These are phyloP conservation scores for Callyntrura guangdongensis DNA, from an alignment of 2,888 invertebrate genomes.

Conservation along the genomic window DNA sequence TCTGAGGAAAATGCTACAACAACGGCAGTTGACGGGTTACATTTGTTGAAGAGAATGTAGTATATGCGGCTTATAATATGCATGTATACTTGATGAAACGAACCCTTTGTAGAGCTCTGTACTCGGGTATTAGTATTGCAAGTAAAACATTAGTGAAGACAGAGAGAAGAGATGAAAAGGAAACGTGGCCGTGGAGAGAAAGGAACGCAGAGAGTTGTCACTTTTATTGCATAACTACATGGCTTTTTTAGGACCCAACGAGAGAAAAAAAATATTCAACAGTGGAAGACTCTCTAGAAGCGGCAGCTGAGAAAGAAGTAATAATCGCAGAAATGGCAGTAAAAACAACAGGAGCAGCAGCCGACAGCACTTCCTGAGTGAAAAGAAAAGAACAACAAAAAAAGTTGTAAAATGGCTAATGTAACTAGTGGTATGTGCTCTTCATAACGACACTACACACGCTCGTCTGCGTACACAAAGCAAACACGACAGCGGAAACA, in stretches of 20 bases:
- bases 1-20: constrained; percentile 40
- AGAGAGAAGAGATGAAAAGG: constrained; percentile 8
- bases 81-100: neutral
- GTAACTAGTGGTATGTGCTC: constrained; percentile 33
- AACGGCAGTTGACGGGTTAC: neutral
- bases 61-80: neutral
- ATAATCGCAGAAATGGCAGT: constrained; percentile 60
- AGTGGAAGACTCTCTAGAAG: constrained; percentile 12
- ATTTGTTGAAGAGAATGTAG: neutral
- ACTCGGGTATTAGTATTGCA: neutral
- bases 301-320: constrained; percentile 70
- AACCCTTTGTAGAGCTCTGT: neutral
- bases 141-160: neutral
- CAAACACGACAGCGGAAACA: constrained; percentile 23
- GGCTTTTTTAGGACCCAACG: constrained; percentile 59
- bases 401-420: constrained; percentile 66
- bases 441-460: neutral
- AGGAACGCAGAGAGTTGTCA: constrained; percentile 51
- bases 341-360: constrained; percentile 61
- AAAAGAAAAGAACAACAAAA: constrained; percentile 54
- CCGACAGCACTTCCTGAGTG: constrained; percentile 59
- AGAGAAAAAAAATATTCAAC: constrained; percentile 44
- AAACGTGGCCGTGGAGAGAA: constrained; percentile 13
- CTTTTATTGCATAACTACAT: constrained; percentile 74
- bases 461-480: neutral